Percentiles rank a stretch among this genome's conserved stretches.
phyloP scores from a whole-genome alignment of 2,888 invertebrate genomes.

The Diplolepis rosae region DNA sequence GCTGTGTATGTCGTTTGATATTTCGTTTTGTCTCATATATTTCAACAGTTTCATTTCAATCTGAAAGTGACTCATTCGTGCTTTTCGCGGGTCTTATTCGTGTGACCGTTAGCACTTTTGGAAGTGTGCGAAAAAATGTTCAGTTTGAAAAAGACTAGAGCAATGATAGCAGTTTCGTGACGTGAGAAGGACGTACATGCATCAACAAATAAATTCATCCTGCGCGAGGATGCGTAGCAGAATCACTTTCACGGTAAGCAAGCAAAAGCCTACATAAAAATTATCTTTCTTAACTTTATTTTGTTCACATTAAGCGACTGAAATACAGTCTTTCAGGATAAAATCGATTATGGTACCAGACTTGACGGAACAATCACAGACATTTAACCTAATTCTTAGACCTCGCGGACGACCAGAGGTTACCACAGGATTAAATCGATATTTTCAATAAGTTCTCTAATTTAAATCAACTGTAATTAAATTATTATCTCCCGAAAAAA shows the following conservation, averaged over 20 bases:
- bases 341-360: not conserved
- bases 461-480: not conserved
- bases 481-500: not conserved
- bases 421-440: constrained; percentile 49
- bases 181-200: constrained; percentile 48
- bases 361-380: not conserved
- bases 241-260: constrained; percentile 52
- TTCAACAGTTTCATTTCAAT: constrained; percentile 1
- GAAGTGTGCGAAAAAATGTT: constrained; percentile 36
- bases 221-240: constrained; percentile 52
- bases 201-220: constrained; percentile 46
- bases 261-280: not conserved
- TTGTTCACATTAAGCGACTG: not conserved
- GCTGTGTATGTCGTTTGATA: constrained; percentile 15
- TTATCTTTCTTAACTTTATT: not conserved
- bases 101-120: not conserved
- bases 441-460: constrained; percentile 38
- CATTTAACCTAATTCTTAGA: constrained; percentile 29
- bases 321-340: not conserved
- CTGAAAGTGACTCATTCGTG: constrained; percentile 15
- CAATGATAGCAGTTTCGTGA: constrained; percentile 60
- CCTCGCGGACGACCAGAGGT: constrained; percentile 31
- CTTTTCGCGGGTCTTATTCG: not conserved
- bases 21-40: constrained; percentile 15
- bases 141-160: constrained; percentile 29